A percentile compares a stretch with the other conserved stretches of the same genome.
Evolutionary conservation across 2,113 vertebrate genomes (phyloP).

Genomic region (Gadus chalcogrammus): DNA sequence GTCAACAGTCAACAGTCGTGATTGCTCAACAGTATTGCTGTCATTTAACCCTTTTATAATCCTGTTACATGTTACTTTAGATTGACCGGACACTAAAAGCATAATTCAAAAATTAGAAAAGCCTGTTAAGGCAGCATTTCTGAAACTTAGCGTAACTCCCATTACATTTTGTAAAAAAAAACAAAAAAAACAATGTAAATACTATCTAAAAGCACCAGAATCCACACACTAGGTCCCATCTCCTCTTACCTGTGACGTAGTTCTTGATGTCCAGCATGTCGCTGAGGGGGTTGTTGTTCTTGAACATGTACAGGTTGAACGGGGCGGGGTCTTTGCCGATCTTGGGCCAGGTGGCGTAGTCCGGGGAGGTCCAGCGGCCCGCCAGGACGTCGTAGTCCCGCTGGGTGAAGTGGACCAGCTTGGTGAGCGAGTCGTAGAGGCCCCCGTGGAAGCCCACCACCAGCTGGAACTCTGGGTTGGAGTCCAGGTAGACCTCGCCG

Average conservation of each 20-base stretch:
- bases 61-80: no score
- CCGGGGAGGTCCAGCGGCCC: slow-evolving; percentile 94
- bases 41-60: no score
- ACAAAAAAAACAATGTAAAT: no score
- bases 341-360: slow-evolving; percentile 94
- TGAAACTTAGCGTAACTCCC: no score
- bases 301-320: slow-evolving; percentile 98
- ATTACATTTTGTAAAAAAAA: no score
- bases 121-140: no score
- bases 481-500: slow-evolving; percentile 95
- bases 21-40: no score
- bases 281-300: slow-evolving; percentile 98
- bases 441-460: slow-evolving; percentile 96
- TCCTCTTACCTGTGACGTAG: slow-evolving; percentile 89
- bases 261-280: slow-evolving; percentile 95
- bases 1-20: no score
- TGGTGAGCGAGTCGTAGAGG: slow-evolving; percentile 93
- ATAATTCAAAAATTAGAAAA: no score
- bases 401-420: slow-evolving; percentile 96
- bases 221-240: not conserved
- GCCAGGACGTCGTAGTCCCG: slow-evolving; percentile 96
- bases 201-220: not conserved
- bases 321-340: slow-evolving; percentile 91
- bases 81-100: no score
- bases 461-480: slow-evolving; percentile 95